These are phyloP conservation scores for Sabatieria punctata DNA, from an alignment of 2,888 invertebrate genomes.

Conservation along the genomic window DNA sequence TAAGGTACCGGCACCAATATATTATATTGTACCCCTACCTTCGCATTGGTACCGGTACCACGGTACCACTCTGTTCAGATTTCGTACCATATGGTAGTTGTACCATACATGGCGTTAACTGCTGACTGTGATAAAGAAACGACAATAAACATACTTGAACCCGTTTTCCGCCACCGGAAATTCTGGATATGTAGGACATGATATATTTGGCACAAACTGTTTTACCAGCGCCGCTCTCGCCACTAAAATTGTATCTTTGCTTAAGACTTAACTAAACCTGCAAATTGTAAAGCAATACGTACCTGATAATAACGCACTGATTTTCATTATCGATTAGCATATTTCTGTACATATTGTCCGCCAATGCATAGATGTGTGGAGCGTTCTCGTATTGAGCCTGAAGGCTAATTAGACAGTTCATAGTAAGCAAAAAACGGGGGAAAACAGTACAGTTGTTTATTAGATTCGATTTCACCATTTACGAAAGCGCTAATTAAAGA, in stretches of 20 bases:
- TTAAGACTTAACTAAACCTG: not conserved
- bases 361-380: constrained; percentile 50
- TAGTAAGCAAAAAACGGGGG: too few species aligned
- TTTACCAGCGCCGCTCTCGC: constrained; percentile 51
- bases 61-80: too few species aligned
- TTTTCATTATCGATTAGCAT: constrained; percentile 51
- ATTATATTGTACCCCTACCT: not conserved
- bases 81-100: too few species aligned
- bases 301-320: constrained; percentile 55
- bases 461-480: too few species aligned
- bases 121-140: not conserved
- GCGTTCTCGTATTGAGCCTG: constrained; percentile 53
- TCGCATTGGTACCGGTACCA: too few species aligned
- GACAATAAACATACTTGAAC: constrained; percentile 38
- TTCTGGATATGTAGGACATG: constrained; percentile 47
- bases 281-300: constrained; percentile 3
- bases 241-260: constrained; percentile 34
- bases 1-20: too few species aligned
- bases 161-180: constrained; percentile 47
- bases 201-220: constrained; percentile 50
- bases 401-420: too few species aligned
- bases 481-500: too few species aligned
- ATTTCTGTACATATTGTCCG: constrained; percentile 53
- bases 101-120: too few species aligned
- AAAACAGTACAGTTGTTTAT: too few species aligned